Evolutionary conservation across 2,113 vertebrate genomes (phyloP).

Genomic region (Astatoreochromis straeleni): DNA sequence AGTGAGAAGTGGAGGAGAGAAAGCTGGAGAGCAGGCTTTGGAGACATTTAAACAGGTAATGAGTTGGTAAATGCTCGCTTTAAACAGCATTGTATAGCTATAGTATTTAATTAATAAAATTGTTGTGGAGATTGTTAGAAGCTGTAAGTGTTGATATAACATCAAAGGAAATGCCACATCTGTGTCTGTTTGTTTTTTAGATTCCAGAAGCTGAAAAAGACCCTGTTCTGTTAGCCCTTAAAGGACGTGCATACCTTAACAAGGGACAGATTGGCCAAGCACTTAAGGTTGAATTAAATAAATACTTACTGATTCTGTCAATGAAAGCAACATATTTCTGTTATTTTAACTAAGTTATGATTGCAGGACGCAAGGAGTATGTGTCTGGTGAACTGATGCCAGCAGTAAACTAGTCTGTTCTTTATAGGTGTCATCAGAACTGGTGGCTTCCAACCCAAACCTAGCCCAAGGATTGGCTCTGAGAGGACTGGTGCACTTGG

Average conservation of each 20-base stretch:
- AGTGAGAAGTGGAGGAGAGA: conserved; percentile 68
- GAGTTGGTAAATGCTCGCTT: not conserved
- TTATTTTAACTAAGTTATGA: not conserved
- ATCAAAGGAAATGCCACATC: not conserved
- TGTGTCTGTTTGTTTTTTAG: conserved; percentile 64
- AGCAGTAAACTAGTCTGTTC: not conserved
- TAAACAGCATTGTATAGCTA: not conserved
- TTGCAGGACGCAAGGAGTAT: not conserved
- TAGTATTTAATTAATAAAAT: not conserved
- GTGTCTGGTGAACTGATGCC: not conserved
- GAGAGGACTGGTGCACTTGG: conserved; percentile 71
- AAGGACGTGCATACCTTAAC: conserved; percentile 78
- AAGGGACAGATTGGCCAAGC: conserved; percentile 77
- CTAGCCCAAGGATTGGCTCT: conserved; percentile 75
- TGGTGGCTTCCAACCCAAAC: conserved; percentile 73
- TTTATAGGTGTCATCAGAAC: conserved; percentile 79
- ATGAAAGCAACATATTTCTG: not conserved
- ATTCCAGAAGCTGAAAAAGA: conserved; percentile 74
- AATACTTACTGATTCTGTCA: not conserved
- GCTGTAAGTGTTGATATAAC: not conserved
- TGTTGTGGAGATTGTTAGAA: not conserved
- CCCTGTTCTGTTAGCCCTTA: conserved; percentile 73
- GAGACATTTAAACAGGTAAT: conserved; percentile 79
- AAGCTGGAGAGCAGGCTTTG: conserved; percentile 79
- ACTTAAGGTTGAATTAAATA: conserved; percentile 72